Evolutionary conservation across 2,888 invertebrate species (phyloP).

Genomic region (Ernsta delagoae): DNA sequence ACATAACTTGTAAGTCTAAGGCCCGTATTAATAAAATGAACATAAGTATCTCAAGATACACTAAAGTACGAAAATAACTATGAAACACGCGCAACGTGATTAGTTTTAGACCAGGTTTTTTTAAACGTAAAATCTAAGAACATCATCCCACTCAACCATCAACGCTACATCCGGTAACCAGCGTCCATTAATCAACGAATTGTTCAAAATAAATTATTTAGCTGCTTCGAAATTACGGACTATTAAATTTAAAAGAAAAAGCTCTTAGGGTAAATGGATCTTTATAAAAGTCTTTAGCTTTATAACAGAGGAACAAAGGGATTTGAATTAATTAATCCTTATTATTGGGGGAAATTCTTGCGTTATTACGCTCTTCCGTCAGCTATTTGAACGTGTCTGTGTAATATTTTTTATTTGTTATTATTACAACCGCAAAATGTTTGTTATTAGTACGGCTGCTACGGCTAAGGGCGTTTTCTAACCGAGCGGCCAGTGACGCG

Average conservation of each 20-base stretch:
- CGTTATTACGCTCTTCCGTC: conserved; percentile 3
- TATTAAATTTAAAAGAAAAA: conserved; percentile 16
- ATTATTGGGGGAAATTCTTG: conserved; percentile 19
- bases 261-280: conserved; percentile 18
- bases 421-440: too few species aligned
- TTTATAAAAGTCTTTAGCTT: conserved; percentile 19
- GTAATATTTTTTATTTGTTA: too few species aligned
- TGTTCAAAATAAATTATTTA: conserved; percentile 20
- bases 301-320: conserved; percentile 17
- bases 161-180: not conserved
- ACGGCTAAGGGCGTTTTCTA: too few species aligned
- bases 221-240: conserved; percentile 7
- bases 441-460: too few species aligned
- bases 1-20: too few species aligned
- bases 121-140: too few species aligned
- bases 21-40: too few species aligned
- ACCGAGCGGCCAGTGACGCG: too few species aligned
- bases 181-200: conserved; percentile 13
- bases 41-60: too few species aligned
- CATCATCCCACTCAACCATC: not conserved
- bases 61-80: too few species aligned
- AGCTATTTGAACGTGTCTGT: not conserved
- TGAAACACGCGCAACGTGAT: too few species aligned
- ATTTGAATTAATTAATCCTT: conserved; percentile 22
- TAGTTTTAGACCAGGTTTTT: too few species aligned